Conservation (phyloP, 2,113 vertebrate species). For the Cinclus mexicanus region DNA sequence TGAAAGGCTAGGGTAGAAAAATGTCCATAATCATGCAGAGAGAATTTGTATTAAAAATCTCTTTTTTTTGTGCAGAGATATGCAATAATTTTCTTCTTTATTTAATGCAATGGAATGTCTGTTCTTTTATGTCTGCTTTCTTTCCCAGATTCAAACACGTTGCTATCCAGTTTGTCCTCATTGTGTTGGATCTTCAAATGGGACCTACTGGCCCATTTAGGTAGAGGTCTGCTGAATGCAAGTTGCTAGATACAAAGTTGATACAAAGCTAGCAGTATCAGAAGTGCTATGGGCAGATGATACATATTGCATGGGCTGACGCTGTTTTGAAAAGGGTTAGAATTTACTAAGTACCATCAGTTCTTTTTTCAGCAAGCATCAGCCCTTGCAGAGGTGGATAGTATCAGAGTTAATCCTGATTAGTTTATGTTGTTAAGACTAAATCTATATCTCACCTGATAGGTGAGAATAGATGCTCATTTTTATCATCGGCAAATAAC, state of each 20-base stretch:
- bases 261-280: neutral
- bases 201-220: neutral
- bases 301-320: neutral
- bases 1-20: neutral
- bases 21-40: neutral
- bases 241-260: neutral
- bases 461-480: neutral
- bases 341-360: neutral
- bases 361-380: neutral
- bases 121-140: neutral
- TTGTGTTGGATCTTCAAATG: neutral
- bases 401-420: neutral
- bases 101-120: neutral
- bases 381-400: neutral
- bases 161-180: neutral
- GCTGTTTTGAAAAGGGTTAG: neutral
- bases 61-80: neutral
- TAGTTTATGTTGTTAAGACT: neutral
- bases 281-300: neutral
- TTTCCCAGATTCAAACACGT: neutral
- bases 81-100: neutral
- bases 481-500: neutral
- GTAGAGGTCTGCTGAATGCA: neutral
- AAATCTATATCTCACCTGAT: neutral
- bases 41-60: neutral